A percentile compares a stretch with the other conserved stretches of the same genome.
Conservation (phyloP, 1,140 invertebrate genomes). For the Trachelipus rathkii region DNA sequence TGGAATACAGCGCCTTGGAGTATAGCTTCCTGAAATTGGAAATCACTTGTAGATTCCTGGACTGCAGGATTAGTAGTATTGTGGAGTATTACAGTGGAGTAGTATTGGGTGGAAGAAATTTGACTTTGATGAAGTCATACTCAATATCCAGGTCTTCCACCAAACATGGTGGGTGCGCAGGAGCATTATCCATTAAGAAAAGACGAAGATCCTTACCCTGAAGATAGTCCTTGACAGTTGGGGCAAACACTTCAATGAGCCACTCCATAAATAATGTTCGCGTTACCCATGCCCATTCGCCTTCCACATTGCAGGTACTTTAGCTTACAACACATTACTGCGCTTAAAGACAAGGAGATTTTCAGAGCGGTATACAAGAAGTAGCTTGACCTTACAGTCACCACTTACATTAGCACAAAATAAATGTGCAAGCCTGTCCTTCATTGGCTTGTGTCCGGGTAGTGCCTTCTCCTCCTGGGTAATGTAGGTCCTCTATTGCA, state of each 20-base stretch:
- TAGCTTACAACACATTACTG: neutral
- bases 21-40: conserved; percentile 22
- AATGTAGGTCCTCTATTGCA: conserved; percentile 52
- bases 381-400: conserved; percentile 51
- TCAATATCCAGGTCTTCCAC: neutral
- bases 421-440: conserved; percentile 53
- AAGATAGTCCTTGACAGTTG: neutral
- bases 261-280: conserved; percentile 26
- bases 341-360: neutral
- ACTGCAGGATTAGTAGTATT: too few relatives aligned
- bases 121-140: conserved; percentile 8
- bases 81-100: too few relatives aligned
- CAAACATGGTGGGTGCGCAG: conserved; percentile 8
- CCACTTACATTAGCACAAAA: conserved; percentile 51
- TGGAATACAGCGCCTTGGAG: conserved; percentile 18
- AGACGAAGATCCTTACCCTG: neutral
- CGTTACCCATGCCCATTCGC: conserved; percentile 26
- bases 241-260: neutral
- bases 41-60: conserved; percentile 20
- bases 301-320: neutral
- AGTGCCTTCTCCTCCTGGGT: conserved; percentile 49
- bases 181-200: conserved; percentile 23
- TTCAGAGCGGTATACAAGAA: conserved; percentile 51
- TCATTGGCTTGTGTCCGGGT: conserved; percentile 52
- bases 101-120: conserved; percentile 18